Conservation (phyloP, 2,113 vertebrate genomes). For the Chinchilla lanigera region DNA sequence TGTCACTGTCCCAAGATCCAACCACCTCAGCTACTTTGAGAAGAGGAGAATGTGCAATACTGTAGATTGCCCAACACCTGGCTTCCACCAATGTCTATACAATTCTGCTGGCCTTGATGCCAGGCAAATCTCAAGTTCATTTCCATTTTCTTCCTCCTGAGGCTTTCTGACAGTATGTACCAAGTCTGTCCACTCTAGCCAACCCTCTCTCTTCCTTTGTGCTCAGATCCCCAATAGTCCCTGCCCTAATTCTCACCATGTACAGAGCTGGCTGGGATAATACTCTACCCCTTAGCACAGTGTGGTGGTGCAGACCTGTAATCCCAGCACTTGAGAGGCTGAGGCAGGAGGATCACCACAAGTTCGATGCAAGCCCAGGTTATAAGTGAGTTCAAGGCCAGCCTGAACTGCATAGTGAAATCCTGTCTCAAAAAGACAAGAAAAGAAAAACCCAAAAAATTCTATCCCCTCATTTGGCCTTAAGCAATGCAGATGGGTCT, state of each 20-base stretch:
- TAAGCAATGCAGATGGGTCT: no score
- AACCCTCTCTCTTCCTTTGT: background rate
- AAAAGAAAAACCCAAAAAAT: no score
- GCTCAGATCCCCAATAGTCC: background rate
- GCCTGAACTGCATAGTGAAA: no score
- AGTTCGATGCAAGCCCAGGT: no score
- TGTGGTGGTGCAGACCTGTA: no score
- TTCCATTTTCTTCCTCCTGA: background rate
- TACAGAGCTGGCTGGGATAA: no score
- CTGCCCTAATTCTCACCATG: background rate
- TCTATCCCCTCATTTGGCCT: no score
- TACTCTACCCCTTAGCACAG: no score
- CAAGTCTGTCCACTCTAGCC: background rate
- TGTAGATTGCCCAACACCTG: background rate
- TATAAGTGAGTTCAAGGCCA: no score
- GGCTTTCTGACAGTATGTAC: background rate
- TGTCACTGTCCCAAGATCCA: background rate
- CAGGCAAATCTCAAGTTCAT: background rate
- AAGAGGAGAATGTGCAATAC: background rate
- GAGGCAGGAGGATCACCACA: no score
- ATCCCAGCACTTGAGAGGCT: no score
- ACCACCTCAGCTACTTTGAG: background rate
- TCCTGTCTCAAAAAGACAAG: no score
- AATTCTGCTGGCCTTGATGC: background rate
- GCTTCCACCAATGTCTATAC: background rate